Evolutionary conservation across 53 echinoderm and acorn worm genomes (phyloP).

Genomic region (Apostichopus leukothele): DNA sequence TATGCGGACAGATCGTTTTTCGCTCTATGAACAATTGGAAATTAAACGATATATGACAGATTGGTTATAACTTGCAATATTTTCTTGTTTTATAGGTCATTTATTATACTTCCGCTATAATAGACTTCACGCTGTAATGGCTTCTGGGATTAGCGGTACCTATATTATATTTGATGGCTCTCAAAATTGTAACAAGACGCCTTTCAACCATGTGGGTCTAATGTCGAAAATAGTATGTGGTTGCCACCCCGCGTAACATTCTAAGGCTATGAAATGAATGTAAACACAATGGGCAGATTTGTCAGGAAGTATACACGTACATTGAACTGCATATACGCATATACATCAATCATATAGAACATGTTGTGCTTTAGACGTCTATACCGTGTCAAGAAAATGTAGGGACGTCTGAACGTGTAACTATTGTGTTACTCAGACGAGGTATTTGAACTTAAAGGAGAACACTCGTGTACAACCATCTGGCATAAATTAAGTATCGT

Average conservation of each 20-base stretch:
- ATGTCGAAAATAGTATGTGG: not conserved
- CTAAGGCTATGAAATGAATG: not conserved
- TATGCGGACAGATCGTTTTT: conserved; percentile 14
- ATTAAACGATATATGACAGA: conserved; percentile 36
- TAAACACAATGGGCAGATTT: no score
- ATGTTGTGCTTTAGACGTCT: no score
- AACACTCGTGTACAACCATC: no score
- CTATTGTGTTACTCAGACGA: no score
- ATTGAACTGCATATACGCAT: no score
- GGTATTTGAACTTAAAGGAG: no score
- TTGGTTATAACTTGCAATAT: conserved; percentile 6
- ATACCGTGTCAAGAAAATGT: no score
- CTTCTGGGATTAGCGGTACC: not conserved
- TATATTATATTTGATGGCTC: not conserved
- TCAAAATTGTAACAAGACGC: not conserved
- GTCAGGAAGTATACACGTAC: no score
- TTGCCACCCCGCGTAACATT: not conserved
- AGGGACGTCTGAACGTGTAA: no score
- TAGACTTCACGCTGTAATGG: no score
- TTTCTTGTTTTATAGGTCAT: conserved; percentile 24
- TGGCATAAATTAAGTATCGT: no score
- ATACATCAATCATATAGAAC: no score
- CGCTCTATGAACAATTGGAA: not conserved
- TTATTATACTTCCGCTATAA: not conserved
- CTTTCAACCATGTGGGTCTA: not conserved